Percentiles rank a stretch among this genome's conserved stretches.
Evolutionary conservation across 2,797 vertebrate species (phyloP).

Genomic region (Gymnoscopelus microlampas): DNA sequence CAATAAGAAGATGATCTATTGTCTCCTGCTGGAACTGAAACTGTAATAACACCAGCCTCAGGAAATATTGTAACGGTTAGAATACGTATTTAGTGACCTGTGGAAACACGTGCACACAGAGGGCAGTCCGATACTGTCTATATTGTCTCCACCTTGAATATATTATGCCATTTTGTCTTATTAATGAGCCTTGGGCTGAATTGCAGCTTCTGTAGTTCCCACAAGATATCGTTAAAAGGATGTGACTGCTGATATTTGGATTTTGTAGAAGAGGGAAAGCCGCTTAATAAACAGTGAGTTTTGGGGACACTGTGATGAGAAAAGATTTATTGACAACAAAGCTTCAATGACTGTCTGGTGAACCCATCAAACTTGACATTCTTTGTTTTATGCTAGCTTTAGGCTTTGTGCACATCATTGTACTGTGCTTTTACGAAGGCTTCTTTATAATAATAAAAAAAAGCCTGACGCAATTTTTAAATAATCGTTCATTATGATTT

Average conservation of each 20-base stretch:
- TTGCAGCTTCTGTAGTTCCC: conserved; percentile 16
- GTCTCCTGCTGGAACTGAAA: conserved; percentile 6
- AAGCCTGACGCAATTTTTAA: too few species aligned
- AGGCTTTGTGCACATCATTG: too few species aligned
- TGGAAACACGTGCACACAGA: conserved; percentile 10
- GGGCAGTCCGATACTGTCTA: conserved; percentile 20
- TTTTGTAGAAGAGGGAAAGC: background rate
- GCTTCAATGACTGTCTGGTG: too few species aligned
- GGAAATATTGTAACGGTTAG: conserved; percentile 13
- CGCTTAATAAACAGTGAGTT: background rate
- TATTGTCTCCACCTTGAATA: conserved; percentile 28
- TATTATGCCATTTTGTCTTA: too few species aligned
- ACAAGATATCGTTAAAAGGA: conserved; percentile 19
- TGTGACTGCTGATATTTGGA: conserved; percentile 1
- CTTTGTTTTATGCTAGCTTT: too few species aligned
- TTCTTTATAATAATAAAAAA: too few species aligned
- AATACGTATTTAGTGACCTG: conserved; percentile 33
- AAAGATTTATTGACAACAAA: too few species aligned
- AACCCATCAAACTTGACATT: too few species aligned
- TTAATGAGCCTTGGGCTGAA: background rate
- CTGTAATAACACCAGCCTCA: conserved; percentile 23
- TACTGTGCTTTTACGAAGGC: too few species aligned
- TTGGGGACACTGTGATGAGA: background rate
- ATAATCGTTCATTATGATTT: too few species aligned
- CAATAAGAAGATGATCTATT: conserved; percentile 45